Conservation (phyloP, 2,797 vertebrate genomes). For the Pipistrellus kuhlii region DNA sequence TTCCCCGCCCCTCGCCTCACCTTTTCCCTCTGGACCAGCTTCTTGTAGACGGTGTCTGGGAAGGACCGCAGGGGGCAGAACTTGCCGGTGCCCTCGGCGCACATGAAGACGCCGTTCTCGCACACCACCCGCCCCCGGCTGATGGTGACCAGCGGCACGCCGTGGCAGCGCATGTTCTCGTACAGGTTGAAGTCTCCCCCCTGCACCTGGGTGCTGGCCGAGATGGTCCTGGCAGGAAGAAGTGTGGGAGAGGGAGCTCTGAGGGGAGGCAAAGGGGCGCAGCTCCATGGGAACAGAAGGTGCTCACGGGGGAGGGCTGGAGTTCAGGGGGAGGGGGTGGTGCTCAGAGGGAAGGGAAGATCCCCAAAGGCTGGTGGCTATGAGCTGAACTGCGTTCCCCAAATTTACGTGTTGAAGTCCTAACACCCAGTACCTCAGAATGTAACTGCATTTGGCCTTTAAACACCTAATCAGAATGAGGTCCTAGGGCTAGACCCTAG, state of each 20-base stretch:
- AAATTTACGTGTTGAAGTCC: neutral
- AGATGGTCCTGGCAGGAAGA: constrained; percentile 90
- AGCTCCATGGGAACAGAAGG: neutral
- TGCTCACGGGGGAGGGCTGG: too few relatives aligned
- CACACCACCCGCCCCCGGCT: constrained; percentile 96
- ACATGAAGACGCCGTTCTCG: constrained; percentile 97
- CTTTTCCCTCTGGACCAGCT: constrained; percentile 99
- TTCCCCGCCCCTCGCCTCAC: constrained; percentile 78
- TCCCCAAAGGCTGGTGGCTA: neutral
- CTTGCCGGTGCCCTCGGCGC: constrained; percentile 96
- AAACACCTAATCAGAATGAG: neutral
- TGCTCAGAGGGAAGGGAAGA: neutral
- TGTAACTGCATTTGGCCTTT: neutral
- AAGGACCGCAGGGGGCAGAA: constrained; percentile 97
- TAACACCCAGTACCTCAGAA: neutral
- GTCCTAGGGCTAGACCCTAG: neutral
- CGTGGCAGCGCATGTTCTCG: constrained; percentile 96
- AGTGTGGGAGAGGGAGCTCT: neutral
- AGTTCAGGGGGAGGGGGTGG: neutral
- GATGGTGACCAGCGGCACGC: constrained; percentile 96
- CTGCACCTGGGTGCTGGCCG: constrained; percentile 95
- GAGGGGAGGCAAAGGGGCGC: neutral
- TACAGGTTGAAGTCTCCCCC: constrained; percentile 97
- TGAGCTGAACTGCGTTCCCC: neutral
- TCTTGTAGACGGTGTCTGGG: constrained; percentile 98